A percentile compares a stretch with the other conserved stretches of the same genome.
Conservation (phyloP, 2,888 invertebrate genomes). For the Adineta ricciae region DNA sequence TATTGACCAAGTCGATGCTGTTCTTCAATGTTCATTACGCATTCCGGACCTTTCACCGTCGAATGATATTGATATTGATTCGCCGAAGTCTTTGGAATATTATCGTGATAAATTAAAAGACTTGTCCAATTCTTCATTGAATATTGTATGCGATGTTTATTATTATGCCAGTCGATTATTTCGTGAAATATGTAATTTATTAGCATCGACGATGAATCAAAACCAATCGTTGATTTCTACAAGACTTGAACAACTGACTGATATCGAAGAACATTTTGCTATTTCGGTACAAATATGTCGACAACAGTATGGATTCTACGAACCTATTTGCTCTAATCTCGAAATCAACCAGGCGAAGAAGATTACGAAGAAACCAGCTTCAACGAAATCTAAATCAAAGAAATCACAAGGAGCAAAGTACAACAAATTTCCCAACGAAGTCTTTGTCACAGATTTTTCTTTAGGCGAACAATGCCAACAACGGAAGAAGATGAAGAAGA, state of each 20-base stretch:
- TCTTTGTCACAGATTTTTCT: neutral
- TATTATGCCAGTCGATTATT: constrained; percentile 13
- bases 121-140: neutral
- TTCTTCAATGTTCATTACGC: constrained; percentile 17
- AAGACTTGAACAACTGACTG: neutral
- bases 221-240: neutral
- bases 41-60: neutral
- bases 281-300: constrained; percentile 4
- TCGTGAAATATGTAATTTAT: constrained; percentile 22
- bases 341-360: neutral
- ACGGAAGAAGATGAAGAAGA: neutral
- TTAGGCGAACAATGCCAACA: neutral
- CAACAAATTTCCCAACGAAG: too few relatives aligned
- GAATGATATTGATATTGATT: neutral
- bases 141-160: constrained; percentile 11
- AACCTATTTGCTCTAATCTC: neutral
- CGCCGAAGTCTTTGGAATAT: neutral
- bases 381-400: neutral
- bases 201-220: neutral
- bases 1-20: neutral
- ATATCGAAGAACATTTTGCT: constrained; percentile 12
- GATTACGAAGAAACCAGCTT: neutral
- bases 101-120: neutral
- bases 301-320: neutral
- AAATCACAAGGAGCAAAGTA: neutral